Base-by-base conservation (phyloP, 2,888 invertebrate genomes). In the Gari tellinella region DNA sequence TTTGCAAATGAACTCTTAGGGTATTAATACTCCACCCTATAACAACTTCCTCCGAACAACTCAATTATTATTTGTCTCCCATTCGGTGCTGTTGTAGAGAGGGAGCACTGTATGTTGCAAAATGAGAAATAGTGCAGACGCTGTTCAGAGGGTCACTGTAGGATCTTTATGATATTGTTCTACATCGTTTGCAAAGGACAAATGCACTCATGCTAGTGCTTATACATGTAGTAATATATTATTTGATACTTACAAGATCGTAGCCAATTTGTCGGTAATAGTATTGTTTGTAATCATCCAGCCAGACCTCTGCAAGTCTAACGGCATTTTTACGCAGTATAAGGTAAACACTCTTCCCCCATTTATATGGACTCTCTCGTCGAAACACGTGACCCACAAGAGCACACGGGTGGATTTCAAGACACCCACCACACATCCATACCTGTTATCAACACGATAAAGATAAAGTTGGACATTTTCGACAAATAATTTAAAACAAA, bases 241-340 rank as follows among this genome's bases (percentile, higher is more conserved):
- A 45, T 14, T 3, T 25, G 2, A 23, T 15, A 72, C 67, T 41
- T 61, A 82, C 82, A 48, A 79, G 56, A 12, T 70, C 43, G 51
- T 74, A 79, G 12, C 66, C 80, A 21, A 77, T 66, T 12, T 21
- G 51, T 49, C 84, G 76, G 41, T 74, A 84, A 49, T 66, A 86
- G 37, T 68, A 81, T 40, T 80, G 61, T 40, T 83, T 84, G 53
- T 84, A 85, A 17, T 87, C 86, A 41, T 87, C 87, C 58, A 86
- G 64, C 86, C 87, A 87, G 1, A 87, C 86, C 48, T 86, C 83
- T 2, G 82, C 87, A n/a, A 85, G 63, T 0, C 87, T 75, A 0
- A 83, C 63, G 7, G 82, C 57, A 64, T 87, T 87, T 72, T 67
- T 73, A 26, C 55, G 37, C 8, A 82, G 46, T 10, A 75, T 72